Conservation (phyloP, 2,888 invertebrate genomes). For the Choreutis nemorana region DNA sequence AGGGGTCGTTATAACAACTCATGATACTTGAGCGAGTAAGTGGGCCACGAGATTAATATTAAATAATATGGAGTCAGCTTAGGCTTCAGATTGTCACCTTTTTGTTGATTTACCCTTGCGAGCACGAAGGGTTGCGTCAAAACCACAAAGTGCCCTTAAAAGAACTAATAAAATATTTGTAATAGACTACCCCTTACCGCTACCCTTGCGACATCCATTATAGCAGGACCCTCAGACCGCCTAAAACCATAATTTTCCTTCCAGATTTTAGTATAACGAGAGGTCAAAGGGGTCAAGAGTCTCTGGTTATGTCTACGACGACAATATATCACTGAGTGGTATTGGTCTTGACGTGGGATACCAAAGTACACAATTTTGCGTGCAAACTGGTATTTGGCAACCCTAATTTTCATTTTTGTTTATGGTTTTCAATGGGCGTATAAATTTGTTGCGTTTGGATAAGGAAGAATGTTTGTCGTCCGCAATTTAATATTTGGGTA, state of each 20-base stretch:
- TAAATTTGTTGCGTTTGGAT: constrained; percentile 10
- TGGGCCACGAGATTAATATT: constrained; percentile 1
- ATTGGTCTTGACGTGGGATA: constrained; percentile 35
- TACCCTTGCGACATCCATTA: constrained; percentile 11
- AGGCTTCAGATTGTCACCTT: constrained; percentile 19
- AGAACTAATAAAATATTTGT: constrained; percentile 30
- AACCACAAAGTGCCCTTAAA: constrained; percentile 19
- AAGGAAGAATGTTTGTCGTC: constrained; percentile 8
- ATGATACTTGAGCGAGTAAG: too few relatives aligned
- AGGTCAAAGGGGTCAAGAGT: constrained; percentile 8
- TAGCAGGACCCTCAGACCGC: constrained; percentile 11
- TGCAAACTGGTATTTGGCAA: constrained; percentile 16
- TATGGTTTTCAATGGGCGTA: too few relatives aligned
- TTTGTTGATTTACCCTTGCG: constrained; percentile 17
- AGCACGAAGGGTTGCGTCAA: constrained; percentile 14
- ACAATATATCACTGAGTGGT: constrained; percentile 30
- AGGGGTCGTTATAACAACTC: too few relatives aligned
- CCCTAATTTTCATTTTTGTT: constrained; percentile 15
- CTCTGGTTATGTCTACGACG: constrained; percentile 12
- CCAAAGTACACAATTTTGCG: constrained; percentile 19
- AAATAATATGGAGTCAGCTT: constrained; percentile 5
- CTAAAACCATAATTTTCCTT: constrained; percentile 7
- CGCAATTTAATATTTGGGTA: constrained; percentile 6
- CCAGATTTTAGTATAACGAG: neutral
- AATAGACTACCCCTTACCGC: constrained; percentile 20